A percentile compares a stretch with the other conserved stretches of the same genome.
phyloP scores from a whole-genome alignment of 2,888 invertebrate species.

The Apamea epomidion region DNA sequence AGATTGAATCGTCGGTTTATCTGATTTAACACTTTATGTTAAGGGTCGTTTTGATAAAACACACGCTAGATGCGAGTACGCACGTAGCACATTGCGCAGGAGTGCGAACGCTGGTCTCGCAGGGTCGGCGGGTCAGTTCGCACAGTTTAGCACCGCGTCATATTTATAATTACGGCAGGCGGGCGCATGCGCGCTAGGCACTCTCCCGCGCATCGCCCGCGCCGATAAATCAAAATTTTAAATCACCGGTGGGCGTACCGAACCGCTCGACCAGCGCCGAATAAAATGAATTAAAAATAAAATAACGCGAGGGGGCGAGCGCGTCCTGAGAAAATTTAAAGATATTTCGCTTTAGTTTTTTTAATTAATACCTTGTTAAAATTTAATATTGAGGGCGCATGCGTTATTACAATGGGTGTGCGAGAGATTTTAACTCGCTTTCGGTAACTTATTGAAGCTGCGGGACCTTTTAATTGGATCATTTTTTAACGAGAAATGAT shows the following conservation, averaged over 20 bases:
- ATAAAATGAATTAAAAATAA: constrained; percentile 91
- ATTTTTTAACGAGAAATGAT: constrained; percentile 89
- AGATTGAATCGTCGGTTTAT: constrained; percentile 63
- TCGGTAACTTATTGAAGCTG: constrained; percentile 88
- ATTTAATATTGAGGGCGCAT: constrained; percentile 90
- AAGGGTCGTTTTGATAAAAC: constrained; percentile 65
- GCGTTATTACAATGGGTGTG: constrained; percentile 90
- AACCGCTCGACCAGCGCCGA: constrained; percentile 87
- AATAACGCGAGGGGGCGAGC: constrained; percentile 86
- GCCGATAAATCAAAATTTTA: constrained; percentile 91
- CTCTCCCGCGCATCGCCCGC: constrained; percentile 81
- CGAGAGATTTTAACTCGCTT: constrained; percentile 87
- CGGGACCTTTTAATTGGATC: constrained; percentile 87
- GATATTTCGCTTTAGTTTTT: constrained; percentile 90
- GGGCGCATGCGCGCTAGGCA: constrained; percentile 78
- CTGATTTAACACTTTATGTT: constrained; percentile 63
- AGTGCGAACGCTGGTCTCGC: constrained; percentile 76
- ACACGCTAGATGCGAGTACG: constrained; percentile 62
- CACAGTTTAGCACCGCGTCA: constrained; percentile 90
- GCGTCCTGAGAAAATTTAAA: constrained; percentile 90
- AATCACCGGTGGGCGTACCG: constrained; percentile 90
- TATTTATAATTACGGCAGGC: constrained; percentile 89
- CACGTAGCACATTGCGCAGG: constrained; percentile 66
- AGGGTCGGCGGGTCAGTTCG: constrained; percentile 85
- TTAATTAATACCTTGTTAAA: constrained; percentile 91